phyloP scores from a whole-genome alignment of 1,140 invertebrate genomes.

The Propsilocerus akamusi region DNA sequence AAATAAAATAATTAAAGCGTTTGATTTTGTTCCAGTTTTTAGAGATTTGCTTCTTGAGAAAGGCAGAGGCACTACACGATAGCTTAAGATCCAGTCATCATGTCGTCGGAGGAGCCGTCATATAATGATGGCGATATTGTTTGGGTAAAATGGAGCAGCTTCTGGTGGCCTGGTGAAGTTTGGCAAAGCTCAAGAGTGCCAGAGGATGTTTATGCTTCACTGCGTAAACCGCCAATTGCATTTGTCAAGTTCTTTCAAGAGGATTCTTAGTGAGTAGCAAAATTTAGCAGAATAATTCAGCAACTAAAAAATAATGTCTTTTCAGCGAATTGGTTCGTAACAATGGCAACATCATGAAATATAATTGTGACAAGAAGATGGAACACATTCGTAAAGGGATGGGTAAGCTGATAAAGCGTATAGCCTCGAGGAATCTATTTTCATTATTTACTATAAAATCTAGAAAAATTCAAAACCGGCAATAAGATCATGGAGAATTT shows the following conservation, averaged over 20 bases:
- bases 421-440: conserved; percentile 6
- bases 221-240: conserved; percentile 48
- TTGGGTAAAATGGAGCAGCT: conserved; percentile 59
- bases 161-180: conserved; percentile 66
- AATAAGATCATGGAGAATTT: conserved; percentile 51
- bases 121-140: conserved; percentile 57
- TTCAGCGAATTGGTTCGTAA: conserved; percentile 61
- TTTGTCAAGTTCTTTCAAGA: conserved; percentile 70
- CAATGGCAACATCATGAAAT: conserved; percentile 47
- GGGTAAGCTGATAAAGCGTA: conserved; percentile 33
- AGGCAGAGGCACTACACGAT: conserved; percentile 11
- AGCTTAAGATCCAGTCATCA: conserved; percentile 14
- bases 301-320: conserved; percentile 18
- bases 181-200: conserved; percentile 37
- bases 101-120: conserved; percentile 36
- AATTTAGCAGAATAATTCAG: background rate
- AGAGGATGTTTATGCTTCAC: conserved; percentile 37
- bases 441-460: too few species aligned
- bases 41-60: too few species aligned
- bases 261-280: conserved; percentile 48
- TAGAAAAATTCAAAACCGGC: conserved; percentile 37
- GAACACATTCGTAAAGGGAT: conserved; percentile 63
- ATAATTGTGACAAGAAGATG: conserved; percentile 53
- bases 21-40: too few species aligned
- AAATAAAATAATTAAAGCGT: too few species aligned